Evolutionary conservation across 2,113 vertebrate genomes (phyloP), one percentile per base, ranked within the genome.

Genomic region (Lepus europaeus): DNA sequence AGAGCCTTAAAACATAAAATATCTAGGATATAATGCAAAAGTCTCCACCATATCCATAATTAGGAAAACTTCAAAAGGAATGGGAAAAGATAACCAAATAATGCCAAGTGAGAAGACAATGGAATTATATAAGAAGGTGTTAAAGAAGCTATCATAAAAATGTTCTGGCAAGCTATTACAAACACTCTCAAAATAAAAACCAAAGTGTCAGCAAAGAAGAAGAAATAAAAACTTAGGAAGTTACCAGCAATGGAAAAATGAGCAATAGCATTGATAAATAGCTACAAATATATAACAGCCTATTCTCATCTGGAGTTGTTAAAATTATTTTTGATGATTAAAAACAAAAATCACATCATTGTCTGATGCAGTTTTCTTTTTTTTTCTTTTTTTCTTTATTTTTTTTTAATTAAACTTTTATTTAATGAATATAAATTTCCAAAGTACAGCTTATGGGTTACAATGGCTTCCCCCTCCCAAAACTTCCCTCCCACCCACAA

Each of bases 271-370:
- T 61, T 2, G 5, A 27, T 29, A 90, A 88, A 36, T 70, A 79
- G 33, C 25, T 83, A 14, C 17, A 23, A 69, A 73, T 63, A 78
- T 25, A 23, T 11, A 91, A 78, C 3, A 88, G 25, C 11, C 23
- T 36, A 36, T 33, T 83, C 36, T 91, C 25, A 36, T 61, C 19
- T 61, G 72, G 29, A 29, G 1, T 79, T 39, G 23, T 77, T 17
- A 87, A 83, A 94, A 83, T 56, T 76, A 84, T 13, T 23, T 86
- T 90, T 69, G 31, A 77, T 66, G 16, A 91, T 27, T 13, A 25
- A 86, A 86, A 76, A 19, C 17, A 95, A 95, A 91, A 80, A 56
- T 17, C 31, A 12, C 61, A 36, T 53, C 27, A 69, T 12, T 49
- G 39, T 53, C 7, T 83, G 20, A 87, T 72, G 77, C 51, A 17